Conservation (phyloP, 2,888 invertebrate genomes). For the Oxyteleia sp. region DNA sequence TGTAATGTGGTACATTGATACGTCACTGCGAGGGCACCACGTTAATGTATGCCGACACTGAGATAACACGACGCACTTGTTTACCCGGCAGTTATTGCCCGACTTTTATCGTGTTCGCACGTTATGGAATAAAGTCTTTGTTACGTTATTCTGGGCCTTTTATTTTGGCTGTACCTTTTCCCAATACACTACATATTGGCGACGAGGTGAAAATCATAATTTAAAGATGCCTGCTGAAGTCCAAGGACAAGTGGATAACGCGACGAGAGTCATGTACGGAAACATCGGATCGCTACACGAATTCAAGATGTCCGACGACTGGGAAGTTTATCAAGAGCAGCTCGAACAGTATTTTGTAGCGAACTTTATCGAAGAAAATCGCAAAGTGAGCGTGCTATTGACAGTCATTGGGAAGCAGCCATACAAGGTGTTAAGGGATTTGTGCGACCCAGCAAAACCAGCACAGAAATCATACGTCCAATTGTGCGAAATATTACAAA, state of each 20-base stretch:
- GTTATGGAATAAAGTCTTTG: too few species aligned
- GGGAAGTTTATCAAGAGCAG: slow-evolving; percentile 64
- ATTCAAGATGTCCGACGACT: slow-evolving; percentile 64
- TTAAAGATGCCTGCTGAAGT: background rate
- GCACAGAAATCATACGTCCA: slow-evolving; percentile 52
- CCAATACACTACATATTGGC: background rate
- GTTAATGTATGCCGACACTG: too few species aligned
- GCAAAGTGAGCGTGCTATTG: slow-evolving; percentile 60
- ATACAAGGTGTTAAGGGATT: slow-evolving; percentile 63
- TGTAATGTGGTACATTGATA: too few species aligned
- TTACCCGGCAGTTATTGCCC: too few species aligned
- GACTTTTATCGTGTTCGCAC: too few species aligned
- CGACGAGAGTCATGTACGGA: background rate
- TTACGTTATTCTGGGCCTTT: too few species aligned
- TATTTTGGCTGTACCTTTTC: too few species aligned
- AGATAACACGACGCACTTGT: too few species aligned
- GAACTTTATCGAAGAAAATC: slow-evolving; percentile 55
- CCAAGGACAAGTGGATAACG: background rate
- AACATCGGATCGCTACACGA: slow-evolving; percentile 40
- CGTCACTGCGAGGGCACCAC: too few species aligned
- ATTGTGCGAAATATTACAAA: slow-evolving; percentile 58
- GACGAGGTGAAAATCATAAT: background rate
- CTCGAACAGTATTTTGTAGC: slow-evolving; percentile 68
- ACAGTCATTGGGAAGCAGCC: slow-evolving; percentile 62
- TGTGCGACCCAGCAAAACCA: slow-evolving; percentile 67